phyloP scores from a whole-genome alignment of 1,140 invertebrate species.

The Cryptotermes secundus region DNA sequence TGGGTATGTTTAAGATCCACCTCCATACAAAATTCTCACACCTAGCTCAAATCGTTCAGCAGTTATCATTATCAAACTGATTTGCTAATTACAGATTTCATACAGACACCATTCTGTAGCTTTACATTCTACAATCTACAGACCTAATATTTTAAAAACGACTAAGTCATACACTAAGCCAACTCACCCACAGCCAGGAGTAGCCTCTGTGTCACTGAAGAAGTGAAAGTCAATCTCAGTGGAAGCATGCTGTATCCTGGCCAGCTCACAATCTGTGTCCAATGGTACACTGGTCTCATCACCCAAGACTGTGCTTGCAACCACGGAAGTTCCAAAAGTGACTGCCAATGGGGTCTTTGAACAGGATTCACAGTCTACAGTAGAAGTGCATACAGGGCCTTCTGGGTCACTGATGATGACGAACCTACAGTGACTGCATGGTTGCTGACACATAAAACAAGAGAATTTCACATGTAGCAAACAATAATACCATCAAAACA shows the following conservation, averaged over 20 bases:
- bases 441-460: neutral
- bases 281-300: neutral
- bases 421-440: neutral
- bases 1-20: too few relatives aligned
- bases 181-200: constrained; percentile 61
- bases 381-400: neutral
- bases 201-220: constrained; percentile 88
- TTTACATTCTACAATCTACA: neutral
- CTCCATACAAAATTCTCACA: too few relatives aligned
- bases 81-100: too few relatives aligned
- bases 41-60: too few relatives aligned
- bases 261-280: neutral
- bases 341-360: neutral
- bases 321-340: neutral
- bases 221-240: constrained; percentile 72
- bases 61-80: too few relatives aligned
- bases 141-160: neutral
- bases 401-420: neutral
- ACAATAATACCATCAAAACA: too few relatives aligned
- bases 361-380: neutral
- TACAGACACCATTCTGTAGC: too few relatives aligned
- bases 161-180: neutral
- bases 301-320: neutral
- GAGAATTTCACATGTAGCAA: neutral
- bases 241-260: constrained; percentile 29